Conservation (phyloP, 2,113 vertebrate genomes). For the Gulo gulo region DNA sequence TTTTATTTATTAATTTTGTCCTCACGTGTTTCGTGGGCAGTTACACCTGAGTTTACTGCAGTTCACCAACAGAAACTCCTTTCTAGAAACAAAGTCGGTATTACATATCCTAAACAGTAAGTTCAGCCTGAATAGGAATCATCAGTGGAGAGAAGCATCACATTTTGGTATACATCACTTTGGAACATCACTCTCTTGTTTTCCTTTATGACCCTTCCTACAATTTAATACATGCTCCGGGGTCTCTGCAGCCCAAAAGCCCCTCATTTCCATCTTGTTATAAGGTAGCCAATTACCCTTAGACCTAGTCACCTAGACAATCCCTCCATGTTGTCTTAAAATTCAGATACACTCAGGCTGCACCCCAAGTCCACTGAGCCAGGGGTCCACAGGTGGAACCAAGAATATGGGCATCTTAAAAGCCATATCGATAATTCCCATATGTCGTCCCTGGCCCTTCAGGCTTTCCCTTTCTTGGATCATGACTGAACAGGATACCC, state of each 20-base stretch:
- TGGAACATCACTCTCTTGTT: not conserved
- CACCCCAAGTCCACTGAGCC: not conserved
- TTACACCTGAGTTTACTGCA: not conserved
- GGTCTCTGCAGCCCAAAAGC: not conserved
- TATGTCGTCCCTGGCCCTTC: no score
- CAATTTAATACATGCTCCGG: not conserved
- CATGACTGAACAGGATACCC: not conserved
- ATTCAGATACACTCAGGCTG: not conserved
- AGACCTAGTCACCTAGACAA: not conserved
- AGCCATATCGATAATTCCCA: fast-evolving
- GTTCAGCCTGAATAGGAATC: no score
- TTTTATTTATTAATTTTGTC: not conserved
- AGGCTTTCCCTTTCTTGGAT: not conserved
- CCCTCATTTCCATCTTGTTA: not conserved
- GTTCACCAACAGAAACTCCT: not conserved
- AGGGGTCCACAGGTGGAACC: not conserved
- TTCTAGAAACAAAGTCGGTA: not conserved
- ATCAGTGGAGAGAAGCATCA: not conserved
- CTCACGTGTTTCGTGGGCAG: not conserved
- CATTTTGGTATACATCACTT: not conserved
- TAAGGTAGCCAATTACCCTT: no score
- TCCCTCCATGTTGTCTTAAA: not conserved
- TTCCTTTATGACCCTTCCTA: not conserved
- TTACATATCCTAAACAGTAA: fast-evolving
- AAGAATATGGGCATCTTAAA: not conserved